Base-by-base conservation (phyloP, 2,888 invertebrate genomes). In the Acanthacorydalis orientalis region DNA sequence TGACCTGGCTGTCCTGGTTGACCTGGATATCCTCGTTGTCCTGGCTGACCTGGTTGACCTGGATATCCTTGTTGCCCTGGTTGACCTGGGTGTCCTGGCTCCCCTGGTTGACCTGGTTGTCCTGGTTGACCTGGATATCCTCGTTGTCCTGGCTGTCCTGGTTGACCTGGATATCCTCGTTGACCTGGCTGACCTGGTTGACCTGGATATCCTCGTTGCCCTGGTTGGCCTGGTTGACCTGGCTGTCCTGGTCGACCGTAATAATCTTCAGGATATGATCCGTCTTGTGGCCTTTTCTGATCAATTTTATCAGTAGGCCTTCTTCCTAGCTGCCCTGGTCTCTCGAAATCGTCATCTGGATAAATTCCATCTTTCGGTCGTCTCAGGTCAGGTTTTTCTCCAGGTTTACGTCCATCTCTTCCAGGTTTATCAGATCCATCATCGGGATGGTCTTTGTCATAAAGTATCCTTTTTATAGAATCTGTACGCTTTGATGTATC, bases 251-350 rank as follows among this genome's bases (percentile, higher is more conserved):
- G n/a, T 37, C 37, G 6, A 14, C 64, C 65, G 51, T 70, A 69
- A 2, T 65, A 65, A 2, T 64, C 67, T 55, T 65, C 67, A 1
- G 65, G 64, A 15, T 55, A 60, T 7, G 69, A 53, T 57, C 81
- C 80, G 55, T 81, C 81, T 52, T 74, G 69, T 23, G 77, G 78
- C 56, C 64, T 69, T 0, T 70, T 68, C 35, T 71, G 66, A 48
- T 69, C 67, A 49, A 68, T 65, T 53, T 68, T 62, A 57, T 73
- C 73, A 31, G 64, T 69, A 2, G 70, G 67, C 2, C 56, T 54
- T 59, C 64, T 68, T 14, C 60, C 54, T 1, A 59, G 57, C 34
- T 61, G 63, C 32, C 62, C 62, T 0, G 58, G 62, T 1, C 54
- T 50, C 45, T 63, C 61, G 47, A 70, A 70, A 0, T 68, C 12